Base-by-base conservation (phyloP, 2,797 vertebrate genomes). In the Gallirallus australis region DNA sequence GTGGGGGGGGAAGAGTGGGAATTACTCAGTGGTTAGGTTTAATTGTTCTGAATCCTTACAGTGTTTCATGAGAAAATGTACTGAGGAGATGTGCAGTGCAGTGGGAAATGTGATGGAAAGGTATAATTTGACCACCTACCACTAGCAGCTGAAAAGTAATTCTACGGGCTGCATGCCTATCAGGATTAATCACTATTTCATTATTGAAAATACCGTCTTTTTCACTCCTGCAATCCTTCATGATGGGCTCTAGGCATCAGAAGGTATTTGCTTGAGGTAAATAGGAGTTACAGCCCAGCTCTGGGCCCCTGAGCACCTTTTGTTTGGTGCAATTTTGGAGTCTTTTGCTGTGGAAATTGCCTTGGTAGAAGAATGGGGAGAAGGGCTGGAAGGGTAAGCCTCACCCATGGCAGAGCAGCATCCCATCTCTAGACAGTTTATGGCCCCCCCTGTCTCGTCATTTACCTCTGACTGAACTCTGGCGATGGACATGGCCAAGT, bases 391-490 rank as follows among this genome's bases (percentile, higher is more conserved):
- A 75, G 65, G 82, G 47, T 64, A 53, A 69, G n/a, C 37, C 53
- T 31, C 53, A 8, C n/a, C 47, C 40, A 1, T 17, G 4, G 30
- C 71, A 37, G 60, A 31, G 2, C 59, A 24, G 45, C 90, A 27
- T 3, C 66, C 0, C 48, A n/a, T 40, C 95, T 64, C 59, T 1
- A 92, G 96, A 93, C 94, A 33, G 20, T 97, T 97, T 97, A 97
- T 95, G 95, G 95, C 87, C 96, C 30, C 30, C 30, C 83, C 86
- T 96, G 97, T 98, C 98, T 98, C 94, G 97, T 97, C 95, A 91
- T 97, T 98, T 98, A 98, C 98, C 98, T 98, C 97, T 78, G 15
- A n/a, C 84, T 99, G 98, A 99, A 98, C 98, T 98, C 98, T 96
- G 92, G 88, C 89, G 91, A 97, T 97, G 98, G 98, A 98, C 98